Evolutionary conservation across 1,140 invertebrate genomes (phyloP), one percentile per base, ranked within the genome.

Genomic region (Drosophila varians): DNA sequence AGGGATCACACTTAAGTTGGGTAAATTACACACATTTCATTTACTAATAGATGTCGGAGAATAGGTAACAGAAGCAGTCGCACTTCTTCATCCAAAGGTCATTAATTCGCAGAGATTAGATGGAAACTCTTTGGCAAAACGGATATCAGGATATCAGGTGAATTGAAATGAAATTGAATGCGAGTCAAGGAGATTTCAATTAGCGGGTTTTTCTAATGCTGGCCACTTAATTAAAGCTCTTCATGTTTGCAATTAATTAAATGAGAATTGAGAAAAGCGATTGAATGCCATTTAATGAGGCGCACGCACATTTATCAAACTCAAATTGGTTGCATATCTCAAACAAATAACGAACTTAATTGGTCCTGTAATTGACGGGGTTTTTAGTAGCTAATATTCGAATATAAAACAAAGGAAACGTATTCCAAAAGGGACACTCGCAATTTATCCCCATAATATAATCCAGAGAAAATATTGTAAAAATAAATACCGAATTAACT

Each of bases 221-320:
- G 43, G 57, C 46, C 65, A 84, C 71, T 68, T 72, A 86, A 79
- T 79, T 84, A 77, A 72, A 75, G 66, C 75, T 49, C 72, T 76
- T 70, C 72, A 86, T 69, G 64, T 76, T 77, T 57, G 43, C 64
- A 76, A 77, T 87, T 82, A 87, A 86, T 87, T 77, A 80, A 65
- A 77, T 66, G 43, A 42, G 38, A 42, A 45, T 77, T 73, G 64
- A 26, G 66, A 19, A 38, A 42, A 18, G 49, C 2, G 18, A 12
- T 16, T 14, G 12, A 49, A 21, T 16, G 28, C 19, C 34, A 25
- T 23, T 49, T 52, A 65, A 65, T 65, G 55, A 61, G 55, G 43
- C 55, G 14, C 43, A 18, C 23, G 18, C 42, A 18, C 36, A 61
- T 26, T 47, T 61, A 69, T 56, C 28, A 25, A n/a, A 48, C 55